A percentile compares a stretch with the other conserved stretches of the same genome.
Conservation (phyloP, 2,888 invertebrate genomes). For the Leucophenga montana region DNA sequence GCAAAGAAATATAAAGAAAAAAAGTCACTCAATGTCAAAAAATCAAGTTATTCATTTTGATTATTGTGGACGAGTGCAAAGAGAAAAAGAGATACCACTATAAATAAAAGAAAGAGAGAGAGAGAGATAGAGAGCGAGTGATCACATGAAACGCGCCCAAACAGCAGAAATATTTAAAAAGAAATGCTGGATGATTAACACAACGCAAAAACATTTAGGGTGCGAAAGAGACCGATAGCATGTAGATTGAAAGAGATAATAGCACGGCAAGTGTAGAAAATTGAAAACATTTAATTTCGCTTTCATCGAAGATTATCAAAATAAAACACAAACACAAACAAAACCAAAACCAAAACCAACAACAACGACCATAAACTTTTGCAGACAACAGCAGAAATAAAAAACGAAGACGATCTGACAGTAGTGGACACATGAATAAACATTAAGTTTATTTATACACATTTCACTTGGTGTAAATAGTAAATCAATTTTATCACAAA, state of each 20-base stretch:
- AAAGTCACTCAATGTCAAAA: conserved; percentile 17
- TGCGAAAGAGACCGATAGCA: neutral
- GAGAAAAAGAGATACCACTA: neutral
- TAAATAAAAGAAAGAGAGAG: neutral
- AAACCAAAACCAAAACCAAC: conserved; percentile 3
- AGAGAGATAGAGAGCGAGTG: too few relatives aligned
- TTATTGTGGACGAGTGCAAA: neutral
- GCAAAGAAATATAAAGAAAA: neutral
- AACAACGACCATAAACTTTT: too few relatives aligned
- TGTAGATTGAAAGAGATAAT: neutral
- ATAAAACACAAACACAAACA: conserved; percentile 21
- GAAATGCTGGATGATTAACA: too few relatives aligned
- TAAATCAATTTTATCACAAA: too few relatives aligned
- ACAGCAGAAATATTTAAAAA: too few relatives aligned
- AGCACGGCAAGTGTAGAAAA: conserved; percentile 6
- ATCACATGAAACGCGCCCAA: too few relatives aligned
- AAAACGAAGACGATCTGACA: neutral
- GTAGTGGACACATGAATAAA: too few relatives aligned
- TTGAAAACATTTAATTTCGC: conserved; percentile 38
- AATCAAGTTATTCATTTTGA: conserved; percentile 14
- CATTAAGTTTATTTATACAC: too few relatives aligned
- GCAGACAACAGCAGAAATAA: neutral
- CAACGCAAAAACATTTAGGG: neutral
- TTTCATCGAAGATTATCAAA: conserved; percentile 48
- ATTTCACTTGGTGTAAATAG: too few relatives aligned